A percentile compares a stretch with the other conserved stretches of the same genome.
Evolutionary conservation across 2,797 vertebrate genomes (phyloP).

Genomic region (Macroramphosus scolopax): DNA sequence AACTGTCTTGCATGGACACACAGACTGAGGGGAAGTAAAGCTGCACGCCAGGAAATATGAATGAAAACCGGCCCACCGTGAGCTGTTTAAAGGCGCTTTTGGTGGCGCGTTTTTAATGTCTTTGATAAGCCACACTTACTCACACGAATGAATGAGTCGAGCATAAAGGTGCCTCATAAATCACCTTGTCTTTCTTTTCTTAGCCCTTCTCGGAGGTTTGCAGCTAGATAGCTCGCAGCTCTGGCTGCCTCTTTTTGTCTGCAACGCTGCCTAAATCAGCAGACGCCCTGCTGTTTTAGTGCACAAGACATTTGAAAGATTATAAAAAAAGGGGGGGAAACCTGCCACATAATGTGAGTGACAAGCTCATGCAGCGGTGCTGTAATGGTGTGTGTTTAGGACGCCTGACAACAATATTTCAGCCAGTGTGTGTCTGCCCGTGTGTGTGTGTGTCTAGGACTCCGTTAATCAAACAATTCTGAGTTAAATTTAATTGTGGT

Average conservation of each 20-base stretch:
- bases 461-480: slow-evolving; percentile 45
- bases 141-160: slow-evolving; percentile 69
- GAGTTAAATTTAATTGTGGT: slow-evolving; percentile 45
- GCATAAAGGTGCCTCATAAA: slow-evolving; percentile 69
- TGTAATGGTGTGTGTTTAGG: slow-evolving; percentile 45
- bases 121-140: slow-evolving; percentile 72
- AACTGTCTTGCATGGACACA: slow-evolving; percentile 65
- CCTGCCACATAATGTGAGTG: slow-evolving; percentile 55
- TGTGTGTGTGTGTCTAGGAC: slow-evolving; percentile 19
- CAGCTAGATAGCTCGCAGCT: slow-evolving; percentile 48
- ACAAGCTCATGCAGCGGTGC: slow-evolving; percentile 34
- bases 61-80: slow-evolving; percentile 58
- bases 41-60: slow-evolving; percentile 67
- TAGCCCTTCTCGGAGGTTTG: slow-evolving; percentile 19
- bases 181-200: slow-evolving; percentile 47
- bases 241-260: slow-evolving; percentile 47
- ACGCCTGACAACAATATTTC: slow-evolving; percentile 43
- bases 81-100: slow-evolving; percentile 51
- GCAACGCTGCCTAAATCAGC: slow-evolving; percentile 62
- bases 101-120: slow-evolving; percentile 56
- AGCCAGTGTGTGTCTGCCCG: slow-evolving; percentile 21
- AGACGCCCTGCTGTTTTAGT: slow-evolving; percentile 52
- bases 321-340: slow-evolving; percentile 67
- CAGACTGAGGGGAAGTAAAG: slow-evolving; percentile 30
- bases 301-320: slow-evolving; percentile 53